Evolutionary conservation across 2,888 invertebrate genomes (phyloP).

Genomic region (Lithophane socia): DNA sequence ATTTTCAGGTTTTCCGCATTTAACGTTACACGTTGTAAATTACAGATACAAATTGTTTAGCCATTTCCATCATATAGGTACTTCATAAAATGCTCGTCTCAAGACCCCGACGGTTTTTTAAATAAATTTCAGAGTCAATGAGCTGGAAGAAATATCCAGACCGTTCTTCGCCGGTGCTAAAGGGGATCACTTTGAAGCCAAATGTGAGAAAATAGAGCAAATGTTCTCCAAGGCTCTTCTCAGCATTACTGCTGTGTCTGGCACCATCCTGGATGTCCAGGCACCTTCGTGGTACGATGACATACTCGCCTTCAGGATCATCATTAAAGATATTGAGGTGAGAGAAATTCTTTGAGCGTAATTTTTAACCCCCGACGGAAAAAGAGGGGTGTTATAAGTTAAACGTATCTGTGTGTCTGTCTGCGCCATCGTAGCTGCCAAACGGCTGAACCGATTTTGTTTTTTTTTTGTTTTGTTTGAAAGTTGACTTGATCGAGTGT

Average conservation of each 20-base stretch:
- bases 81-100: not conserved
- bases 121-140: slow-evolving; percentile 90
- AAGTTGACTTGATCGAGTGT: too few relatives aligned
- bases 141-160: slow-evolving; percentile 92
- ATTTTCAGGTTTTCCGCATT: too few relatives aligned
- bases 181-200: slow-evolving; percentile 92
- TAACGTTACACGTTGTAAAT: too few relatives aligned
- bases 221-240: slow-evolving; percentile 92
- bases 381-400: too few relatives aligned
- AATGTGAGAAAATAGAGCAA: slow-evolving; percentile 93
- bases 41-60: not conserved
- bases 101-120: not conserved
- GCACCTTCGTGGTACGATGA: slow-evolving; percentile 96
- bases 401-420: too few relatives aligned
- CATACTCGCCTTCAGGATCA: slow-evolving; percentile 91
- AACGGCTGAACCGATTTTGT: too few relatives aligned
- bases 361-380: not conserved
- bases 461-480: too few relatives aligned
- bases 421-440: too few relatives aligned
- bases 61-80: slow-evolving; percentile 6
- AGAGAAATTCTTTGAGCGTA: slow-evolving; percentile 3
- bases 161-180: slow-evolving; percentile 95
- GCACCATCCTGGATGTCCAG: slow-evolving; percentile 94
- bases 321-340: slow-evolving; percentile 92
- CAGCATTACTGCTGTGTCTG: slow-evolving; percentile 90